Conservation (phyloP, 53 echinoderm and acorn worm genomes). For the Actinopyga echinites region DNA sequence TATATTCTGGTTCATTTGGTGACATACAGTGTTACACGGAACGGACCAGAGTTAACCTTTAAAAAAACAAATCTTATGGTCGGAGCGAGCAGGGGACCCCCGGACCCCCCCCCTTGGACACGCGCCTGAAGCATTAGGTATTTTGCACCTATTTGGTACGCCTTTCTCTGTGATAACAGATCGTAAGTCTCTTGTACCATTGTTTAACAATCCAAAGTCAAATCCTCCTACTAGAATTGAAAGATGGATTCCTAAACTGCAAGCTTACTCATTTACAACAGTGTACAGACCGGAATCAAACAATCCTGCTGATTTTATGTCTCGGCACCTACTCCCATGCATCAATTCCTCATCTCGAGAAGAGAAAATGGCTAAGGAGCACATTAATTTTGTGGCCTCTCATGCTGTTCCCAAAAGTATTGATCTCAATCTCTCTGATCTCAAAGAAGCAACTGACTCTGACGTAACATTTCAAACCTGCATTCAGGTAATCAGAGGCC, state of each 20-base stretch:
- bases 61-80: too few relatives aligned
- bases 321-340: constrained; percentile 46
- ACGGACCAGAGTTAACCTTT: too few relatives aligned
- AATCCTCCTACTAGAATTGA: constrained; percentile 50
- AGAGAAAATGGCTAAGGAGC: constrained; percentile 48
- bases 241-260: constrained; percentile 52
- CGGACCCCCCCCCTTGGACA: too few relatives aligned
- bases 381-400: constrained; percentile 43
- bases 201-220: constrained; percentile 49
- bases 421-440: constrained; percentile 30
- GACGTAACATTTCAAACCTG: constrained; percentile 35
- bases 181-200: constrained; percentile 58
- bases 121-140: constrained; percentile 41
- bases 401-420: constrained; percentile 49
- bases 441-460: constrained; percentile 30
- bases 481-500: constrained; percentile 46
- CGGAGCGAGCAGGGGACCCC: too few relatives aligned
- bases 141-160: constrained; percentile 52
- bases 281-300: constrained; percentile 49
- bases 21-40: too few relatives aligned
- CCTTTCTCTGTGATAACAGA: constrained; percentile 50
- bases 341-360: constrained; percentile 5
- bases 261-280: constrained; percentile 48
- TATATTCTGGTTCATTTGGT: too few relatives aligned
- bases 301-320: constrained; percentile 69